phyloP scores from a whole-genome alignment of 2,113 vertebrate species.

The Thomomys bottae region DNA sequence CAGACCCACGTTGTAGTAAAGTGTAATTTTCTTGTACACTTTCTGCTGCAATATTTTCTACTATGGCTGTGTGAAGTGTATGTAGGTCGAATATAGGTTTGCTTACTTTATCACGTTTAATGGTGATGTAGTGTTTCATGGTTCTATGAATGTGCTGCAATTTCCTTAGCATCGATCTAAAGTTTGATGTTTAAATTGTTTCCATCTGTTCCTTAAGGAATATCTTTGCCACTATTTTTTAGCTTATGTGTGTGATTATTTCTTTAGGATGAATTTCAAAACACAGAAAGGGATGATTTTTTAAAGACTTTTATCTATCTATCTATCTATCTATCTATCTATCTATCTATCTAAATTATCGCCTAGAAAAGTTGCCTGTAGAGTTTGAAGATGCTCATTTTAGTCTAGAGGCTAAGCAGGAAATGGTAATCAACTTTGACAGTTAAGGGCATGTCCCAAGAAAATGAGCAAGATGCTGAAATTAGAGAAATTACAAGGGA shows the following conservation, averaged over 20 bases:
- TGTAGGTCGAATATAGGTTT: background rate
- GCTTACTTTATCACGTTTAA: background rate
- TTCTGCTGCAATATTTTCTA: background rate
- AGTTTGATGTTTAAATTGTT: background rate
- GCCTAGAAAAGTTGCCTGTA: background rate
- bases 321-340: too few species aligned
- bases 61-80: background rate
- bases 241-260: background rate
- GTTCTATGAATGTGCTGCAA: background rate
- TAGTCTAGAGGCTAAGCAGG: background rate
- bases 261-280: constrained; percentile 10
- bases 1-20: constrained; percentile 32
- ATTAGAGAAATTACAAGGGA: background rate
- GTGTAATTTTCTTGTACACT: background rate
- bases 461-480: background rate
- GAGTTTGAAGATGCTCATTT: background rate
- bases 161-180: constrained; percentile 8
- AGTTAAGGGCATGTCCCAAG: background rate
- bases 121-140: background rate
- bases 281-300: background rate
- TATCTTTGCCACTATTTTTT: background rate
- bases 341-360: background rate
- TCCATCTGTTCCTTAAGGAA: background rate
- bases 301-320: background rate
- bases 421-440: background rate